A percentile compares a stretch with the other conserved stretches of the same genome.
phyloP scores from a whole-genome alignment of 2,797 vertebrate species.

The Numenius phaeopus region DNA sequence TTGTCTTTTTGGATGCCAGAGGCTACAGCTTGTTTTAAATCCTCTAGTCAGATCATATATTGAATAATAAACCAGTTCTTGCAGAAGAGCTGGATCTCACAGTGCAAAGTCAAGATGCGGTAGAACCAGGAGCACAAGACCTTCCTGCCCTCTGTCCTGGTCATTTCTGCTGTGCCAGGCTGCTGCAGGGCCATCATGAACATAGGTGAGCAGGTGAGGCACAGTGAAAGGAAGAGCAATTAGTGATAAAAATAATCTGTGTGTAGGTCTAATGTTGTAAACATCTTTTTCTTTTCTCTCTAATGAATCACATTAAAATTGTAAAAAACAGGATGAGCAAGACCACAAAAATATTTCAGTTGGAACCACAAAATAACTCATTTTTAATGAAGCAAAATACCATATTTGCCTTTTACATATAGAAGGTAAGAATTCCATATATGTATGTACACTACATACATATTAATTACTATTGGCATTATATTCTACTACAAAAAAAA shows the following conservation, averaged over 20 bases:
- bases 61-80: neutral
- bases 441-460: accelerated
- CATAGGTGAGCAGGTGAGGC: neutral
- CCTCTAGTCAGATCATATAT: neutral
- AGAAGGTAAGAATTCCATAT: neutral
- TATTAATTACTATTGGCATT: neutral
- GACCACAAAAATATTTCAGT: neutral
- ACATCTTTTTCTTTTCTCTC: neutral
- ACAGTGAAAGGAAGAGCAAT: neutral
- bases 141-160: neutral
- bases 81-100: neutral
- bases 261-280: neutral
- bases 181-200: neutral
- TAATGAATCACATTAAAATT: neutral
- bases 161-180: neutral
- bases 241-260: neutral
- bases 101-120: neutral
- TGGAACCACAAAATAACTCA: neutral
- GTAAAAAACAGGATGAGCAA: neutral
- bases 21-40: neutral
- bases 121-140: accelerated
- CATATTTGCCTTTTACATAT: neutral
- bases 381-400: neutral
- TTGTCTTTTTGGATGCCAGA: neutral
- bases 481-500: neutral